Conservation (phyloP, 2,797 vertebrate genomes). For the Periophthalmus magnuspinnatus region DNA sequence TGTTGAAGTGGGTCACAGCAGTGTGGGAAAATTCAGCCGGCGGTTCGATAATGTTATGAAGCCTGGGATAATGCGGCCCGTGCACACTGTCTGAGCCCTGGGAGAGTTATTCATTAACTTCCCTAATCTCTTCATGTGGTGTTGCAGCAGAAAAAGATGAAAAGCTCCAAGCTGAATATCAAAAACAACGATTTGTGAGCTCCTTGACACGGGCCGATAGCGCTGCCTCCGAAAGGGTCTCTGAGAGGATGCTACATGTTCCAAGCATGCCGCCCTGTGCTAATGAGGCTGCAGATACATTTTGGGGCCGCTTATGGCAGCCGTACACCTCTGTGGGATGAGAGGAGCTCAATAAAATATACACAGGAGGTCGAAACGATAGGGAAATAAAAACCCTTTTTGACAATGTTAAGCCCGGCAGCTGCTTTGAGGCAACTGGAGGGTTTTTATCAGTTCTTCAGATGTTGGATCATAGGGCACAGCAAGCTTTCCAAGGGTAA, state of each 20-base stretch:
- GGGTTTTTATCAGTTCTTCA: slow-evolving; percentile 84
- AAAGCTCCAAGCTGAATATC: slow-evolving; percentile 74
- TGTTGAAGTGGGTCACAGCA: slow-evolving; percentile 64
- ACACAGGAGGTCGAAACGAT: slow-evolving; percentile 83
- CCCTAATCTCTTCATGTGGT: slow-evolving; percentile 76
- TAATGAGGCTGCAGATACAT: slow-evolving; percentile 85
- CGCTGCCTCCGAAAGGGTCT: slow-evolving; percentile 63
- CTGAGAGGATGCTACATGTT: slow-evolving; percentile 68
- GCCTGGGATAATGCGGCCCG: slow-evolving; percentile 73
- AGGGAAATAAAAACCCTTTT: slow-evolving; percentile 82
- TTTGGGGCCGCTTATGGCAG: slow-evolving; percentile 77
- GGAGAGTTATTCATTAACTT: slow-evolving; percentile 80
- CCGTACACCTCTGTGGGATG: slow-evolving; percentile 72
- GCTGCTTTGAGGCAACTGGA: slow-evolving; percentile 82
- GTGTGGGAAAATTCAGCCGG: slow-evolving; percentile 74
- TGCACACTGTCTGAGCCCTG: slow-evolving; percentile 73
- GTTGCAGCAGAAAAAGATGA: slow-evolving; percentile 73
- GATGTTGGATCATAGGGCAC: slow-evolving; percentile 83
- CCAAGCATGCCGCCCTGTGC: slow-evolving; percentile 68
- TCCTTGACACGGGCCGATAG: slow-evolving; percentile 39
- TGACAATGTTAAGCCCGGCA: slow-evolving; percentile 85
- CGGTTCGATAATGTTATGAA: slow-evolving; percentile 77
- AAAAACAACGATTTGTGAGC: slow-evolving; percentile 73
- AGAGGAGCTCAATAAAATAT: slow-evolving; percentile 87
- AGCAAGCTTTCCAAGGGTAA: slow-evolving; percentile 83